Base-by-base conservation (phyloP, 2,797 vertebrate genomes). In the Myoxocephalus aenaeus region DNA sequence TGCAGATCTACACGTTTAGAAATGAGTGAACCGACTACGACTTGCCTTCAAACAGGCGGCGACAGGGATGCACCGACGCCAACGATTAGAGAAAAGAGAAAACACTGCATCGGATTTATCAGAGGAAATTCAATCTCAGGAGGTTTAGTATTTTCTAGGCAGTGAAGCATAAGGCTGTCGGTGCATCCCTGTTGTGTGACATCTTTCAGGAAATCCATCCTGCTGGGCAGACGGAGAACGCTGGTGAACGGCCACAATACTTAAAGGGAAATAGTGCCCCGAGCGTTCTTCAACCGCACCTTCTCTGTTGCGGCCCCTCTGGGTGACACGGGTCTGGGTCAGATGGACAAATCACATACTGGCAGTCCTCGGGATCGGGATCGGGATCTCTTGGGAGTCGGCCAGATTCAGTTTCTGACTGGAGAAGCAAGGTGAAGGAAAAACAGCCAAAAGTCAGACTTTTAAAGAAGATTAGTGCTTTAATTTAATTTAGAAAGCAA, bases 391-490 rank as follows among this genome's bases (percentile, higher is more conserved):
- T 80, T 99, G 98, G 87, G 92, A 94, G 90, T 99, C 98, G 1
- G 98, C 96, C 50, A 99, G 94, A 79, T 99, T 98, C 44, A 99
- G 94, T 79, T 99, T 99, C 89, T 99, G 98, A 90, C 98, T 99
- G 93, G 82, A 78, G 71, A 13, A 62, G 34, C 11, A 11, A 75
- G 36, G 85, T 93, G 25, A 91, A 89, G 80, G 80, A 42, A 74
- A 79, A 79, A 53, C 18, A 13, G 4, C 14, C 1, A 40, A 0
- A 65, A 0, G 36, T 34, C 3, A 32, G 0, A 29, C 0, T 7
- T 14, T 40, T 1, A 34, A 40, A 36, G 6, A 61, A 44, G 22
- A 54, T 69, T 10, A 51, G 13, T 1, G 5, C 7, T 42, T 69
- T 56, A 10, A 50, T 7, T 71, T 79, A 48, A n/a, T 8, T 22